Evolutionary conservation across 1,140 invertebrate species (phyloP), one percentile per base, ranked within the genome.

Genomic region (Drosophila ananassae): DNA sequence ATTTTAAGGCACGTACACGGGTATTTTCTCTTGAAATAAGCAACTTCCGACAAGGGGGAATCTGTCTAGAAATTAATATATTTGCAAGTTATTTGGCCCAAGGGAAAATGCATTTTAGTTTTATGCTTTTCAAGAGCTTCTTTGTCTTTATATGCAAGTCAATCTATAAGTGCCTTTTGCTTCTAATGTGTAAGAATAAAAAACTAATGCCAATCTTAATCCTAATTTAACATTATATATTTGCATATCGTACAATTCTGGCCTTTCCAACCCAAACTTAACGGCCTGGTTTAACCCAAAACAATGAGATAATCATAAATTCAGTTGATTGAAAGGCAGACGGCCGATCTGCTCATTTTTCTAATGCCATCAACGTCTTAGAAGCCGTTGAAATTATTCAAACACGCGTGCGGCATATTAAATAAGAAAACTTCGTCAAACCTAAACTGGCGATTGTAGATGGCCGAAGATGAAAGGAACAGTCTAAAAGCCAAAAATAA

Each of bases 301-400:
- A 75, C 53, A 28, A 50, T 47, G 8, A 68, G 39, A 61, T 53
- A 46, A 62, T 55, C 55, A 63, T 76, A 73, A 83, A 83, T 83
- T 71, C 12, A 39, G 30, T 71, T 66, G 64, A 74, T 67, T 57
- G 53, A 69, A 48, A 69, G 52, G 32, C 52, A 30, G 41, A 21
- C 48, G 34, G 37, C 10, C 28, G 44, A 56, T 74, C 71, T 59
- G 59, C 28, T 51, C 59, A 73, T 77, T 72, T 71, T 64, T 63
- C 21, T 56, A 71, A 87, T 87, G 73, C 68, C 46, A 24, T 48
- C 77, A 66, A 51, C 67, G 77, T 80, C 48, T 60, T 68, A 73
- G 44, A 79, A 74, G 77, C 73, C 77, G 73, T 71, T 73, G 53
- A 85, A 69, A 58, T 85, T 81, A 87, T 81, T 67, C 78, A 53